phyloP scores from a whole-genome alignment of 1,140 invertebrate species.

The Bombus picipes region DNA sequence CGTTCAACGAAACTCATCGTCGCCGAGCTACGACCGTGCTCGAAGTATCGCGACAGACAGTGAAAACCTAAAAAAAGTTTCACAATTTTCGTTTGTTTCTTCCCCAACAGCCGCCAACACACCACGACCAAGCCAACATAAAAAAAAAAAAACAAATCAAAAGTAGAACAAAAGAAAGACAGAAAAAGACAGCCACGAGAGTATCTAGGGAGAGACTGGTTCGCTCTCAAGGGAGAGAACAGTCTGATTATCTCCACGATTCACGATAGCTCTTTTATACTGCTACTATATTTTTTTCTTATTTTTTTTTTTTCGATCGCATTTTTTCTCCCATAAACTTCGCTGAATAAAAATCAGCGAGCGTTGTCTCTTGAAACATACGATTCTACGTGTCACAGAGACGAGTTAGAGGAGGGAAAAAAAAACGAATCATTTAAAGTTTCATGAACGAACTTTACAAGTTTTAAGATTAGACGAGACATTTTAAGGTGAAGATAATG shows the following conservation, averaged over 20 bases:
- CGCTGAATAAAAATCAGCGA: slow-evolving; percentile 1
- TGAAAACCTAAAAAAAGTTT: slow-evolving; percentile 30
- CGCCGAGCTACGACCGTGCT: neutral
- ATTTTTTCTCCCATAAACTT: slow-evolving; percentile 17
- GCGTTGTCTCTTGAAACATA: neutral
- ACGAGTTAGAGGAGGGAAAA: neutral
- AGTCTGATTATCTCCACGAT: neutral
- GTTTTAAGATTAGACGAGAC: neutral
- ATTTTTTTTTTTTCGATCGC: slow-evolving; percentile 19
- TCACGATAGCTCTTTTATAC: slow-evolving; percentile 7
- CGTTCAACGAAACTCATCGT: slow-evolving; percentile 19
- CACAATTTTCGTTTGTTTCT: slow-evolving; percentile 59
- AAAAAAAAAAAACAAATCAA: slow-evolving; percentile 32
- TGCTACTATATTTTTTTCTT: slow-evolving; percentile 20
- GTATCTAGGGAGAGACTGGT: slow-evolving; percentile 18
- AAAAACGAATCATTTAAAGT: neutral
- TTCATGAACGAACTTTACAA: neutral
- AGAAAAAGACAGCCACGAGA: slow-evolving; percentile 54
- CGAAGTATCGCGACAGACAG: slow-evolving; percentile 41
- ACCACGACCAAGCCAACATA: slow-evolving; percentile 70
- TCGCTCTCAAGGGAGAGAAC: slow-evolving; percentile 4
- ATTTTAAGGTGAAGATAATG: no score
- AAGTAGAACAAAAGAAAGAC: slow-evolving; percentile 32
- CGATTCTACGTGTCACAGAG: neutral
- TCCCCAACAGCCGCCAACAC: slow-evolving; percentile 66